Percentiles rank a stretch among this genome's conserved stretches.
phyloP scores from a whole-genome alignment of 1,140 invertebrate species.

The Aricia agestis region DNA sequence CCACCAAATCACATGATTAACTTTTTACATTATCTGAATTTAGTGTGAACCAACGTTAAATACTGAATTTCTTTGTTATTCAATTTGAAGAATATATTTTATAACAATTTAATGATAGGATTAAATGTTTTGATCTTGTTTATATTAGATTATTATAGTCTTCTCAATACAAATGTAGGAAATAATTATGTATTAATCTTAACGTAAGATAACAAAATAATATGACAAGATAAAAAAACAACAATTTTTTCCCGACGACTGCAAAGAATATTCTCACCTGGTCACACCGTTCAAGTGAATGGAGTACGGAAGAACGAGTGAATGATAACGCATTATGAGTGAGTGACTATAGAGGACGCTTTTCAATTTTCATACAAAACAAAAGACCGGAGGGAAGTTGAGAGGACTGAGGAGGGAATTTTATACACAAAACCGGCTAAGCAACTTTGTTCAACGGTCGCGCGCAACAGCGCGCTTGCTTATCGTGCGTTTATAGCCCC shows the following conservation, averaged over 20 bases:
- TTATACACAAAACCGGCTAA: constrained; percentile 64
- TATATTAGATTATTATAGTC: no score
- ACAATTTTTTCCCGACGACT: neutral
- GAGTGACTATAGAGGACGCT: constrained; percentile 42
- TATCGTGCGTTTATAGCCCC: constrained; percentile 46
- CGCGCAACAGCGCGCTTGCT: constrained; percentile 58
- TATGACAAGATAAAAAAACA: no score
- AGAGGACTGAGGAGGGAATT: constrained; percentile 45
- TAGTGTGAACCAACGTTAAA: no score
- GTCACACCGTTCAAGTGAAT: constrained; percentile 10
- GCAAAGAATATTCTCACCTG: neutral
- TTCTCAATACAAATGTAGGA: no score
- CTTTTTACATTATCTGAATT: no score
- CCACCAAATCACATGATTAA: no score
- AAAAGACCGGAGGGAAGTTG: constrained; percentile 46
- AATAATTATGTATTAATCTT: no score
- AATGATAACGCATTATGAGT: neutral
- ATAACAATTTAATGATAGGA: no score
- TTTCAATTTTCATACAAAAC: constrained; percentile 35
- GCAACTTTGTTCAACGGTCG: constrained; percentile 71
- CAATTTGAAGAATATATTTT: no score
- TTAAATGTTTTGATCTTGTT: no score
- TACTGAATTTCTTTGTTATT: no score
- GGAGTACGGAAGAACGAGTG: constrained; percentile 17
- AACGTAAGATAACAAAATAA: no score